Conservation (phyloP, 2,888 invertebrate species). For the Amphipoea oculea region DNA sequence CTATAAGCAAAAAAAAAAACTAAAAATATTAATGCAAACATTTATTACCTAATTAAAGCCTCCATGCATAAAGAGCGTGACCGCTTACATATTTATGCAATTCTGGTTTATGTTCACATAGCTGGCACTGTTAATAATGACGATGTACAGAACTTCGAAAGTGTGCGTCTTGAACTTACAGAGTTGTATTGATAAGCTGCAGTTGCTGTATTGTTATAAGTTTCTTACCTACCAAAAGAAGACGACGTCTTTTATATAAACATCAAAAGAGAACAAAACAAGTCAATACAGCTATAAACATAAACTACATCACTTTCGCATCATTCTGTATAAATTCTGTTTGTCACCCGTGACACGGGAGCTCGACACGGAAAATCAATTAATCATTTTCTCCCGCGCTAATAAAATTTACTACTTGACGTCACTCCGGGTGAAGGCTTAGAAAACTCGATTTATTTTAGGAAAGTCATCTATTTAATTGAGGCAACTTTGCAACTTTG, state of each 20-base stretch:
- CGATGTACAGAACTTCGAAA: neutral
- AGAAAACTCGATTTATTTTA: constrained; percentile 74
- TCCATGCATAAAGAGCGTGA: too few species aligned
- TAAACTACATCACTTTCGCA: constrained; percentile 55
- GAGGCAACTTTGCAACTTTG: constrained; percentile 74
- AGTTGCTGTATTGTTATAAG: neutral
- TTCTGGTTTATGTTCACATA: too few species aligned
- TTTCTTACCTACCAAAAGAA: neutral
- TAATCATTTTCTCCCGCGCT: constrained; percentile 76
- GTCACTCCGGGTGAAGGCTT: constrained; percentile 69
- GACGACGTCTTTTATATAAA: neutral
- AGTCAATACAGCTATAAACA: neutral
- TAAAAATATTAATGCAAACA: too few species aligned
- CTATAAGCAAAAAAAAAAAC: too few species aligned
- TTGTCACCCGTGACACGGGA: constrained; percentile 71
- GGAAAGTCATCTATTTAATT: constrained; percentile 79
- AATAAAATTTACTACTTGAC: constrained; percentile 79
- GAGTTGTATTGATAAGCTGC: neutral
- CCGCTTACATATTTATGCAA: too few species aligned
- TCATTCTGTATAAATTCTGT: constrained; percentile 72
- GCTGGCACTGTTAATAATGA: neutral
- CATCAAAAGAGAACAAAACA: constrained; percentile 1
- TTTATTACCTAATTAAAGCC: too few species aligned
- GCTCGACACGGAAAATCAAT: constrained; percentile 72
- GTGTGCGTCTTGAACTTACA: neutral